These are phyloP conservation scores for Gracilinanus agilis DNA, from an alignment of 2,113 vertebrate species.

Conservation along the genomic window DNA sequence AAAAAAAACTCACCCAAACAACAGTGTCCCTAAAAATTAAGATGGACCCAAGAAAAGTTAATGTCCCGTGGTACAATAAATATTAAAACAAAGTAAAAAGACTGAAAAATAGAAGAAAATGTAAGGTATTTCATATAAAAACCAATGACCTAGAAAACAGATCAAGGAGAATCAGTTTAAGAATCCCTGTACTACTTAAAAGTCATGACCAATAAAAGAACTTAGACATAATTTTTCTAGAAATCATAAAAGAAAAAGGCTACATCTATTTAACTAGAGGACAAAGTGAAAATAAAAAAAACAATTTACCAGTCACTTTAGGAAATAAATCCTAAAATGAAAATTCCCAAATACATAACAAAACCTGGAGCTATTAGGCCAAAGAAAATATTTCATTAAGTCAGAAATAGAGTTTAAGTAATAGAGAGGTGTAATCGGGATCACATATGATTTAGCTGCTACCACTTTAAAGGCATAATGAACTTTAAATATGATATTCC, in stretches of 20 bases:
- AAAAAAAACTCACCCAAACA: neutral
- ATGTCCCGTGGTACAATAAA: neutral
- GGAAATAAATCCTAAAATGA: neutral
- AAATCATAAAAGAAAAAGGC: neutral
- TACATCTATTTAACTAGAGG: neutral
- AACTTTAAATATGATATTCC: neutral
- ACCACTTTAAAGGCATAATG: neutral
- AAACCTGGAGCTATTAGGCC: neutral
- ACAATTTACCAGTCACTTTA: neutral
- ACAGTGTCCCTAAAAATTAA: neutral
- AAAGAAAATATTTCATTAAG: neutral
- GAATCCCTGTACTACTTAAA: neutral
- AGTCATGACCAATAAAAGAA: neutral
- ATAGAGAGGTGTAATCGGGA: neutral
- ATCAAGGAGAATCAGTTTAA: neutral
- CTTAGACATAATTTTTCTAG: neutral
- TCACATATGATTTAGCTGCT: neutral
- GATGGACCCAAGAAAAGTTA: neutral
- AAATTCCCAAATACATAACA: neutral
- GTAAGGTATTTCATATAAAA: neutral
- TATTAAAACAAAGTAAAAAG: neutral
- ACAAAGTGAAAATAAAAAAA: neutral
- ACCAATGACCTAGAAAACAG: neutral
- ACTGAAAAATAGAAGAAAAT: neutral
- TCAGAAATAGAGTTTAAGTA: neutral